Conservation (phyloP, 2,888 invertebrate genomes). For the Cristatella mucedo region DNA sequence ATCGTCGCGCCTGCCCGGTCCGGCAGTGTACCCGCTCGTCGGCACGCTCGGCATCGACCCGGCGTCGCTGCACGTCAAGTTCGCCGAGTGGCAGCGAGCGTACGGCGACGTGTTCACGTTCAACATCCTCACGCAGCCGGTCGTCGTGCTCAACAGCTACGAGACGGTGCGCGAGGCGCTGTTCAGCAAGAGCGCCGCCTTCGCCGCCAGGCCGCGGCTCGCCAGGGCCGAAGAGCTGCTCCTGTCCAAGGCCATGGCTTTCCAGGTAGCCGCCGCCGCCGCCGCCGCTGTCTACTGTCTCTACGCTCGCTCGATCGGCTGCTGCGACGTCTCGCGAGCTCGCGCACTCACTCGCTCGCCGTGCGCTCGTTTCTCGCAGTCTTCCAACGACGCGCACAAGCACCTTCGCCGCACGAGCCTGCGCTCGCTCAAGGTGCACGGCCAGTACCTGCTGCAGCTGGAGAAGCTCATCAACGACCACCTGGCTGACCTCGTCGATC, state of each 20-base stretch:
- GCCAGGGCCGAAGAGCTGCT: conserved; percentile 4
- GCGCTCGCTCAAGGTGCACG: conserved; percentile 8
- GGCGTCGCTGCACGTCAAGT: conserved; percentile 3
- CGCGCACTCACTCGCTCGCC: too few species aligned
- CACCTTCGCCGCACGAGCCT: conserved; percentile 1
- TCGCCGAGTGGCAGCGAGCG: neutral
- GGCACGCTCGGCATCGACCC: too few species aligned
- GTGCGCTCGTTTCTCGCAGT: neutral
- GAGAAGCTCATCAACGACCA: conserved; percentile 6
- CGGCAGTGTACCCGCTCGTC: too few species aligned
- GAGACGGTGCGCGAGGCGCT: conserved; percentile 10
- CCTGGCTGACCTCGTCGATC: conserved; percentile 1
- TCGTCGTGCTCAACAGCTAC: conserved; percentile 10
- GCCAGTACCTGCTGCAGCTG: conserved; percentile 9
- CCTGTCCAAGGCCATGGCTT: neutral
- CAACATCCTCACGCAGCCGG: conserved; percentile 3
- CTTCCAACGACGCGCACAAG: conserved; percentile 4
- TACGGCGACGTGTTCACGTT: conserved; percentile 8
- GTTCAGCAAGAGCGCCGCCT: conserved; percentile 10
- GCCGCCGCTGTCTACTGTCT: conserved; percentile 2
- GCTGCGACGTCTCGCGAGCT: too few species aligned
- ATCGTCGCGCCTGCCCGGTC: too few species aligned
- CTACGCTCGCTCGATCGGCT: too few species aligned
- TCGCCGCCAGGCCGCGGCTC: conserved; percentile 10
- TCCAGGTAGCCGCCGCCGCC: too few species aligned